A percentile compares a stretch with the other conserved stretches of the same genome.
Conservation (phyloP, 1,140 invertebrate species). For the Apis laboriosa region DNA sequence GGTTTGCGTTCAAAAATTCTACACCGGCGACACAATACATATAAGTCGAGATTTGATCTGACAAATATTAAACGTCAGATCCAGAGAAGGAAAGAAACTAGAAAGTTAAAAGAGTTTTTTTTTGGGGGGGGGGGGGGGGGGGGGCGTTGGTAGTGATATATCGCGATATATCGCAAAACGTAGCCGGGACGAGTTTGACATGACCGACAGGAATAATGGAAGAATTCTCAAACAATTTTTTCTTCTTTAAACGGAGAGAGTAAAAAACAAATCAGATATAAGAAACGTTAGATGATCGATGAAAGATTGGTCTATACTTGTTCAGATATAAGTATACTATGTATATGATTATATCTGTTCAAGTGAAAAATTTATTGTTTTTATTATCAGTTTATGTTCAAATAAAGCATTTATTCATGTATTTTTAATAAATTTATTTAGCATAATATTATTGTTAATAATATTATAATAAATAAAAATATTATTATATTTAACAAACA, state of each 20-base stretch:
- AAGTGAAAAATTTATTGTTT: too few relatives aligned
- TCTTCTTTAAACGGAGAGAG: neutral
- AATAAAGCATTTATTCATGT: too few relatives aligned
- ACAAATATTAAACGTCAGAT: constrained; percentile 11
- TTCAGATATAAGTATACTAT: too few relatives aligned
- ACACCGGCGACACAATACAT: constrained; percentile 43
- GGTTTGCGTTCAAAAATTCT: neutral
- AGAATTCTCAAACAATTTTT: constrained; percentile 4
- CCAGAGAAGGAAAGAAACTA: constrained; percentile 39
- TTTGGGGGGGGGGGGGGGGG: neutral
- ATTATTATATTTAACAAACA: too few relatives aligned
- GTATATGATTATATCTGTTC: too few relatives aligned
- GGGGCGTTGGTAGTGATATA: constrained; percentile 26
- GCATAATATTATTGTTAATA: too few relatives aligned
- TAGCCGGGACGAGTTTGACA: constrained; percentile 67
- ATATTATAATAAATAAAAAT: too few relatives aligned
- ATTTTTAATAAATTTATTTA: too few relatives aligned
- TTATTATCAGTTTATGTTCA: too few relatives aligned
- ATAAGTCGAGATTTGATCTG: constrained; percentile 3
- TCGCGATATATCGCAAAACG: constrained; percentile 58
- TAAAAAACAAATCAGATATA: neutral
- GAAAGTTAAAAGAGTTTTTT: constrained; percentile 20
- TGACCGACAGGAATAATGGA: constrained; percentile 42
- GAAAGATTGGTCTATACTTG: neutral
- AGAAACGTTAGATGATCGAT: constrained; percentile 31